Base-by-base conservation (phyloP, 2,888 invertebrate species). In the Diarsia brunnea region DNA sequence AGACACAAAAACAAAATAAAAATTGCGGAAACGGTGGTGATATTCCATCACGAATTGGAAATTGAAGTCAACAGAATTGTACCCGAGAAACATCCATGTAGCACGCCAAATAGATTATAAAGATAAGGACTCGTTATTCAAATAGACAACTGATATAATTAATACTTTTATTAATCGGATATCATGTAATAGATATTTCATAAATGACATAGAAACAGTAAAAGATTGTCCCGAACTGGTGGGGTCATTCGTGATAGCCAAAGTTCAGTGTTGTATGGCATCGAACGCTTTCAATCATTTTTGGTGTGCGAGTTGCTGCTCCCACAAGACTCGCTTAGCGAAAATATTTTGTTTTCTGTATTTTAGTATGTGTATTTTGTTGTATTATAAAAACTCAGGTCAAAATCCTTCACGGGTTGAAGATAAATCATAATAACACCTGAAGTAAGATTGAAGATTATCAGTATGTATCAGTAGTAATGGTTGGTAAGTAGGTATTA, bases 1-100 rank as follows among this genome's bases (percentile, higher is more conserved):
- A 24, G 12, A 31, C 19, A 51, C 49, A 78, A 63, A 11, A 19
- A 38, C 24, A 60, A 31, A 27, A n/a, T 43, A 43, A 24, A 49
- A n/a, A 38, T 27, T n/a, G 19, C 19, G 55, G 43, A 45, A 79
- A 68, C 5, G 14, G 19, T 16, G 21, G 1, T 21, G 12, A 49
- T 45, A 53, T 38, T 38, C 8, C 7, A 38, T 53, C 53, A 53
- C 16, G 24, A 38, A 53, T 38, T 27, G 3, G 31, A 78, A 47
- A 31, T 1, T 24, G 31, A n/a, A 21, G 10, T 47, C 31, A 21
- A 3, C 24, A 47, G n/a, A 78, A 45, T 31, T 21, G 16, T 45
- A 5, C 45, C 19, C 24, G 31, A 55, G 19, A 75, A 47, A 75
- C 55, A 55, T 73, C 16, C 45, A 4, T 53, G 74, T 31, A 43